Base-by-base conservation (phyloP, 1,140 invertebrate species). In the Dendrolimus kikuchii region DNA sequence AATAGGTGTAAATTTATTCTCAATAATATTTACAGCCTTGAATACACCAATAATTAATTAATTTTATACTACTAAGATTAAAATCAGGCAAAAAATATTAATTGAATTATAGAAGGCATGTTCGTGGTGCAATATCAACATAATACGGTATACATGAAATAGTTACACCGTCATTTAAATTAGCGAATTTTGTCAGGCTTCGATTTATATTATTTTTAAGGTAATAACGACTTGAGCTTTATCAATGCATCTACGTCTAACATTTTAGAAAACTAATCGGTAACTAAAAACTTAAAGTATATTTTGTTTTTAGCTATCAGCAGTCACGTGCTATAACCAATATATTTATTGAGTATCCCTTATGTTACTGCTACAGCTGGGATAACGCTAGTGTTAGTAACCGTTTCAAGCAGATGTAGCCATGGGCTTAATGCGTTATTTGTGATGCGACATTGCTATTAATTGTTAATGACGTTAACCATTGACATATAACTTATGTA, bases 51-150 rank as follows among this genome's bases (percentile, higher is more conserved):
- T 42, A 49, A 46, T 47, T 57, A 23, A 23, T 23, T 23, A 23
- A 23, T 46, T 53, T 53, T 38, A 46, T 52, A 56, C 46, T 40
- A 50, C 40, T 40, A 59, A 63, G 53, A 45, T 49, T 52, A 49
- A 48, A 42, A 53, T 57, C 59, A 59, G 60, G 68, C 64, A 65
- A 71, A 67, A 60, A 68, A 64, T 58, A 63, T 38, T 48, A 43
- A 59, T 63, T 54, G 45, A 68, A 43, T 55, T 62, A 57, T 77
- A 69, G 60, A 81, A 81, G 79, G 79, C 79, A 82, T 80, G 67
- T 82, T 81, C 77, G 67, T 76, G 79, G 75, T 74, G 62, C 55
- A 53, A 66, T 61, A 66, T 58, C 55, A 62, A 65, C 54, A 66
- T 54, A 61, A 57, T 53, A 49, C 47, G 54, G 40, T 55, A 47